These are phyloP conservation scores for Leucoma salicis DNA, from an alignment of 2,888 invertebrate species.

Conservation along the genomic window DNA sequence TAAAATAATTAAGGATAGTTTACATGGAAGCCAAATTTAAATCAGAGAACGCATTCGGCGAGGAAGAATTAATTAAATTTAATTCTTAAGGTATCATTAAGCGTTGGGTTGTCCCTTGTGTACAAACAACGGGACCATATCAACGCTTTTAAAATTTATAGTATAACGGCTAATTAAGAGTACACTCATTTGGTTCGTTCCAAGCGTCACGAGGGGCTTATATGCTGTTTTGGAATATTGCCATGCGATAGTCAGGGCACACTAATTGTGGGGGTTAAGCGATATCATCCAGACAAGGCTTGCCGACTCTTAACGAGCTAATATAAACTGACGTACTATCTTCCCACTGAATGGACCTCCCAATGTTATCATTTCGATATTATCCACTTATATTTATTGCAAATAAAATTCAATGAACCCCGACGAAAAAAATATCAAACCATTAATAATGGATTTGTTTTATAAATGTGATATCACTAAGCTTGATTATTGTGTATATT, in stretches of 20 bases:
- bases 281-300: constrained; percentile 61
- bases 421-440: too few relatives aligned
- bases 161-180: constrained; percentile 75
- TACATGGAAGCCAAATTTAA: constrained; percentile 12
- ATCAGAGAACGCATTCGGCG: constrained; percentile 37
- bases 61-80: constrained; percentile 68
- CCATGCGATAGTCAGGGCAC: constrained; percentile 54
- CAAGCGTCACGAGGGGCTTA: constrained; percentile 60
- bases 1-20: too few relatives aligned
- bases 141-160: constrained; percentile 73
- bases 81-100: constrained; percentile 64
- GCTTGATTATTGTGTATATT: constrained; percentile 11
- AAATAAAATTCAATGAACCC: constrained; percentile 19
- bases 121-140: constrained; percentile 68
- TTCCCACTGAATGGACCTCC: constrained; percentile 22
- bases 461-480: constrained; percentile 23
- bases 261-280: constrained; percentile 67
- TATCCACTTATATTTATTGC: constrained; percentile 17
- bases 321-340: constrained; percentile 41
- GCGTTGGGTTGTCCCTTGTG: constrained; percentile 37
- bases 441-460: background rate
- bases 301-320: constrained; percentile 56
- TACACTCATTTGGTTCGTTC: constrained; percentile 61
- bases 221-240: constrained; percentile 58
- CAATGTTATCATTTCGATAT: constrained; percentile 23